These are phyloP conservation scores for Magallana gigas DNA, from an alignment of 1,140 invertebrate genomes.

Conservation along the genomic window DNA sequence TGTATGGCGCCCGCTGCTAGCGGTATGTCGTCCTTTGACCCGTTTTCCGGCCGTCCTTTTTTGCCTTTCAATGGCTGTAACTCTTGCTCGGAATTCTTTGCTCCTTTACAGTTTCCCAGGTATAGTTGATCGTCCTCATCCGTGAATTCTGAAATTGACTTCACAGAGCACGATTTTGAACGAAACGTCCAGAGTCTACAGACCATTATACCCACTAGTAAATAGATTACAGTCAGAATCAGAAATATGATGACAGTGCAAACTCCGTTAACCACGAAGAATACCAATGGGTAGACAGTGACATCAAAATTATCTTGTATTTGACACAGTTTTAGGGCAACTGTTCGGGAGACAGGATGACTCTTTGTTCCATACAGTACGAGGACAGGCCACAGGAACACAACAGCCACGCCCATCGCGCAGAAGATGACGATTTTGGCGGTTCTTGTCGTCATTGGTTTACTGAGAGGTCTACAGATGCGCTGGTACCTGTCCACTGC, in stretches of 20 bases:
- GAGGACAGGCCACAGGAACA: conserved; percentile 42
- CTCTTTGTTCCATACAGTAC: conserved; percentile 51
- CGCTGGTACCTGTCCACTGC: conserved; percentile 59
- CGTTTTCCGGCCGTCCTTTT: not conserved
- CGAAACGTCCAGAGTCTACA: conserved; percentile 49
- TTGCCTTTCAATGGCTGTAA: conserved; percentile 11
- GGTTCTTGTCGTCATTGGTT: conserved; percentile 35
- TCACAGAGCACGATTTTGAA: conserved; percentile 21
- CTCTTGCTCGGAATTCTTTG: not conserved
- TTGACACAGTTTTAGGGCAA: conserved; percentile 40
- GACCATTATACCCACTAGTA: conserved; percentile 45
- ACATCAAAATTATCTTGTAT: conserved; percentile 37
- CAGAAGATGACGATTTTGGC: conserved; percentile 45
- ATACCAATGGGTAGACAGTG: conserved; percentile 46
- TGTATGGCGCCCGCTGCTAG: conserved; percentile 32
- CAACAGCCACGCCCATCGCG: conserved; percentile 5
- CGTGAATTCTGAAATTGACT: not conserved
- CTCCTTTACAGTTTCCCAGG: not conserved
- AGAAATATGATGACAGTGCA: conserved; percentile 49
- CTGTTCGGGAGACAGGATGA: not conserved
- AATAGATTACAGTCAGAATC: conserved; percentile 47
- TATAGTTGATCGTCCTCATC: conserved; percentile 49
- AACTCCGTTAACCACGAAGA: conserved; percentile 44
- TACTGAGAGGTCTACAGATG: conserved; percentile 57
- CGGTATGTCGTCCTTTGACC: not conserved